phyloP scores from a whole-genome alignment of 2,113 vertebrate species.

The Crotalus horridus region DNA sequence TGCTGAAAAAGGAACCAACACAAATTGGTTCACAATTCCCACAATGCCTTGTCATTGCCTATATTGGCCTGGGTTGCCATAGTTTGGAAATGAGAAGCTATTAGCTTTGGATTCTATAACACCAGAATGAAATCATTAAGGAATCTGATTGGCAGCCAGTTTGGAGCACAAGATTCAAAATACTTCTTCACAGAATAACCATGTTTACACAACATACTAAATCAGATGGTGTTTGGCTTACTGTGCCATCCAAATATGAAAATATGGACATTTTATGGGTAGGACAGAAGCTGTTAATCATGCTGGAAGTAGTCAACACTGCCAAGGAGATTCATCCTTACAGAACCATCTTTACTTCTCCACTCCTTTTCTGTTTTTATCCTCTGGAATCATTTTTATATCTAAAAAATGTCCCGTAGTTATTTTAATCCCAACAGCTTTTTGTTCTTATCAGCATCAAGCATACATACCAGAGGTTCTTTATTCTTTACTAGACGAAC shows the following conservation, averaged over 20 bases:
- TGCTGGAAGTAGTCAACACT: background rate
- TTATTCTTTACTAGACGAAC: constrained; percentile 95
- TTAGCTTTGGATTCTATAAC: background rate
- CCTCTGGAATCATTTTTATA: background rate
- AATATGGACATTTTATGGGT: background rate
- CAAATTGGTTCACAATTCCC: background rate
- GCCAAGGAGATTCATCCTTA: background rate
- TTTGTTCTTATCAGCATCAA: background rate
- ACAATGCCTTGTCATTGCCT: background rate
- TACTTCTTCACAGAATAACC: background rate
- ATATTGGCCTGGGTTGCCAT: background rate
- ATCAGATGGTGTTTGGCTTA: background rate
- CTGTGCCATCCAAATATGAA: background rate
- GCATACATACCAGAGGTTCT: constrained; percentile 83
- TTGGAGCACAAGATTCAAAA: background rate
- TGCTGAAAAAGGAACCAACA: background rate
- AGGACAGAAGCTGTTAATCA: background rate
- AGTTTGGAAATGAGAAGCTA: background rate
- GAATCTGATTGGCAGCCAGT: background rate
- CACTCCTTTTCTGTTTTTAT: background rate
- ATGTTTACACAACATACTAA: background rate
- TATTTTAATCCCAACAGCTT: background rate
- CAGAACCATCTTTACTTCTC: background rate
- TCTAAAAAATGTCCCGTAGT: background rate
- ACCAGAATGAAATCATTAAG: background rate